Base-by-base conservation (phyloP, 2,797 vertebrate species). In the Otolemur crassicaudatus region DNA sequence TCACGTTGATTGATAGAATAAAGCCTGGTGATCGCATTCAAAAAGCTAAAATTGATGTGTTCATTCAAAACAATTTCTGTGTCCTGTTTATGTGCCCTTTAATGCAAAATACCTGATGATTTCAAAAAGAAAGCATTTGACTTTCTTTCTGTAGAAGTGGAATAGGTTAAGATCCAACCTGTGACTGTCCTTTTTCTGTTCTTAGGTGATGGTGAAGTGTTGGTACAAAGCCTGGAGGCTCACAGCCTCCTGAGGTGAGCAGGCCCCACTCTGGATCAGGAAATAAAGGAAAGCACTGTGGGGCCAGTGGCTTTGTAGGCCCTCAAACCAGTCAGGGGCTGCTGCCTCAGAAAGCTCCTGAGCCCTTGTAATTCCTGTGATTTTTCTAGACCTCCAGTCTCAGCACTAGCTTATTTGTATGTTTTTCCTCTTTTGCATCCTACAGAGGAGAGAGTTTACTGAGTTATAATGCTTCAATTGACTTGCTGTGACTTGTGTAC, bases 41-140 rank as follows among this genome's bases (percentile, higher is more conserved):
- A 29, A 60, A 92, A 91, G 29, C 77, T 82, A 96, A 91, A 95
- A 84, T 94, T 76, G 63, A 94, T 96, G 75, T 93, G 43, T n/a
- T 95, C 82, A 95, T 60, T 0, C 91, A 72, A 94, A 98, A n/a
- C 19, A n/a, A 97, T 95, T 96, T 97, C 87, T 56, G 67, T 93
- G 87, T 14, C 3, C 80, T 61, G 3, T 76, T 98, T 97, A 84
- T 67, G 37, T 96, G 70, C 93, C 79, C 93, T 81, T 82, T 83
- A 87, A 80, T 73, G 63, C 23, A 58, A 88, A 94, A 76, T 76
- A 16, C 0, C 1, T 87, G 40, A 90, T 73, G 9, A 82, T 92
- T 73, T 88, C 95, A 97, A 88, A 96, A 95, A 92, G 85, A 96
- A 97, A 72, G 70, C 17, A 72, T 84, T 87, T 93, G 91, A 85